Evolutionary conservation across 2,113 vertebrate genomes (phyloP), one percentile per base, ranked within the genome.

Genomic region (Corythornis cristatus): DNA sequence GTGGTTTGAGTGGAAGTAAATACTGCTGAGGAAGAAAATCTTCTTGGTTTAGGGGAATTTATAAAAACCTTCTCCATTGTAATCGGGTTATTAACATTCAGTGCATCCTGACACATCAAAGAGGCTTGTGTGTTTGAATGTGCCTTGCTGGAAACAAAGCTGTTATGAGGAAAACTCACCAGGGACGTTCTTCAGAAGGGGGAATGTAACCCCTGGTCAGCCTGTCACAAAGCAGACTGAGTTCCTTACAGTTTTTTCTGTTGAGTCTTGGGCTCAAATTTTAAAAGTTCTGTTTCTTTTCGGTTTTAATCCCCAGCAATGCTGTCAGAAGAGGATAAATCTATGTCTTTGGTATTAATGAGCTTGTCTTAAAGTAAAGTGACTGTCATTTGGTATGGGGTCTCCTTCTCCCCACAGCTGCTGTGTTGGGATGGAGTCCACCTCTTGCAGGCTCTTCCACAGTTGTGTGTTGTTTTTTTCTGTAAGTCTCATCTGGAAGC

Each of bases 31-130:
- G 9, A 35, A 70, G 75, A 62, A 81, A 43, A 54, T 73, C 56
- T n/a, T 40, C 51, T 60, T 51, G 58, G 80, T 62, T 66, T 50
- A 20, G 25, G 22, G 50, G 79, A 80, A 23, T 79, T 90, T 42
- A 28, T 31, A 37, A 17, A 16, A 64, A 75, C 50, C 46, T 80
- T 83, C 56, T 40, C 13, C 3, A 0, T 31, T 43, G 15, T 83
- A 93, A 83, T 91, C 20, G 8, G 51, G 80, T 86, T 87, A 58
- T 73, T 67, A 81, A 81, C 0, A 9, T 81, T 70, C 65, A 20
- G 58, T 57, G 42, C 21, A 72, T 91, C 71, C 78, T 88, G 90
- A 89, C 56, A 77, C 43, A 74, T 91, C 82, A 89, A 88, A 94
- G 85, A 33, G 3, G 31, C 71, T 82, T 4, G 26, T 11, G 12